Base-by-base conservation (phyloP, 2,888 invertebrate species). In the Eristalinus sepulchralis region DNA sequence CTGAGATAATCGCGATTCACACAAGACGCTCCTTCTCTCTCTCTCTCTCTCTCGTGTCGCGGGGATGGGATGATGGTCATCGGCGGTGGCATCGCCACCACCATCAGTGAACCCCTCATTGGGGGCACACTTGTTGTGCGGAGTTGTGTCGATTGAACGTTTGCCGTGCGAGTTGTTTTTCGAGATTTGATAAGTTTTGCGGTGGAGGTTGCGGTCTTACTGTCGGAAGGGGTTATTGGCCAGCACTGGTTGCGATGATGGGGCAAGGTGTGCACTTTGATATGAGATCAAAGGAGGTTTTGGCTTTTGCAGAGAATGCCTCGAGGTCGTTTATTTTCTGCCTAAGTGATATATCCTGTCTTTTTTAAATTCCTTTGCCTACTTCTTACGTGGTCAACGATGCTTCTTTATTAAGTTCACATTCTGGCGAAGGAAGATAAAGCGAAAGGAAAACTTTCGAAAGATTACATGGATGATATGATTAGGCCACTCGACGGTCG, bases 1-100 rank as follows among this genome's bases (percentile, higher is more conserved):
- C 59, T 39, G 70, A 78, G 81, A 78, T 85, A 73, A 85, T 82
- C 82, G 59, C 77, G 57, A 80, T 67, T 70, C 84, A 70, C 80
- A 76, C 75, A 76, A 34, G 17, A 22, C 20, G 24, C 55, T 34
- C 22, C 53, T 60, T 33, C n/a, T 47, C 8, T 6, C 47, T 17
- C 17, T 20, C 47, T 17, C 47, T 47, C 47, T 47, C 17, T 8
- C 47, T 47, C 17, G 6, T 39, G 1, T 13, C n/a, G 39, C n/a
- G n/a, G 39, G 39, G 4, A 17, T 47, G 47, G 17, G 27, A 27
- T 20, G 55, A 24, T 22, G n/a, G 67, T 55, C 67, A 33, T 55
- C 67, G 33, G 53, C 62, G 31, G 33, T 17, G 34, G 24, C 34
- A 24, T 57, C n/a, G 70, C 33, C 27, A 68, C 33, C 27, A 68